A percentile compares a stretch with the other conserved stretches of the same genome.
phyloP scores from a whole-genome alignment of 2,888 invertebrate species.

The Eilema sororculum region DNA sequence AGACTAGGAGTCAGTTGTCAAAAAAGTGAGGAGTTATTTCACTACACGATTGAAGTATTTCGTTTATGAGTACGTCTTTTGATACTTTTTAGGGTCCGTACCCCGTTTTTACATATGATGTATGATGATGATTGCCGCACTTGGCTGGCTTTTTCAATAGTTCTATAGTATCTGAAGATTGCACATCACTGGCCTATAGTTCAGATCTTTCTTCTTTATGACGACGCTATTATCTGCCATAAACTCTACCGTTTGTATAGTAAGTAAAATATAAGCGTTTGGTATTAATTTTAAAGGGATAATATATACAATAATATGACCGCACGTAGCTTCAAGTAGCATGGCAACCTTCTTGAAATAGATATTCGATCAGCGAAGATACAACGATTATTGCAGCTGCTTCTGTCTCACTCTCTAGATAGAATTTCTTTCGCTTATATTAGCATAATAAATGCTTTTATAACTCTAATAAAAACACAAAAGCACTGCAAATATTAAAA shows the following conservation, averaged over 20 bases:
- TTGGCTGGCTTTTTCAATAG: too few relatives aligned
- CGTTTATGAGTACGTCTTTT: neutral
- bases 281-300: slow-evolving; percentile 45
- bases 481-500: neutral
- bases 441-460: neutral
- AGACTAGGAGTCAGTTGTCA: neutral
- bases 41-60: neutral
- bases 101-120: too few relatives aligned
- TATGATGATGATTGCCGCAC: too few relatives aligned
- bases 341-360: slow-evolving; percentile 15
- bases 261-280: slow-evolving; percentile 44
- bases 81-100: too few relatives aligned
- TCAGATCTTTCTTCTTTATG: slow-evolving; percentile 1
- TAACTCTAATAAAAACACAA: neutral
- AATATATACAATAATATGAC: slow-evolving; percentile 42
- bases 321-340: slow-evolving; percentile 38
- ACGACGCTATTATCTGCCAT: neutral
- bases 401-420: neutral
- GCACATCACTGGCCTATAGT: neutral
- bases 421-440: neutral
- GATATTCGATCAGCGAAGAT: neutral
- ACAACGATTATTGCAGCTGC: neutral
- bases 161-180: neutral
- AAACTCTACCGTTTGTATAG: neutral
- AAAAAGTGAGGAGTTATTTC: neutral